Base-by-base conservation (phyloP, 1,140 invertebrate species). In the Cyrtorhinus lividipennis region DNA sequence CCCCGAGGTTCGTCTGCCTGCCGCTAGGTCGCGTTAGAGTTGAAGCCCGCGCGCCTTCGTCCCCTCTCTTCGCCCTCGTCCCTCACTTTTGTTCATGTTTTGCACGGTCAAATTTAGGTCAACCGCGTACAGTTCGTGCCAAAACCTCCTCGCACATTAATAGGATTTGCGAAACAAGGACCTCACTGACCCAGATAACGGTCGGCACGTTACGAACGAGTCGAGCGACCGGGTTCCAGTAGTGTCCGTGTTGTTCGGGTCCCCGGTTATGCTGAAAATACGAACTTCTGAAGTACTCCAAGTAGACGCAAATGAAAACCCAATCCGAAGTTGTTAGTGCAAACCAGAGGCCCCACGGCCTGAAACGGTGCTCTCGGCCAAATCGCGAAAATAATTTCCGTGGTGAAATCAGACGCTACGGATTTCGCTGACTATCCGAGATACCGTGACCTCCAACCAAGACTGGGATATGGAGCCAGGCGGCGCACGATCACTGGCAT, bases 91-190 rank as follows among this genome's bases (percentile, higher is more conserved):
- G 25, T 58, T 58, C 25, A 58, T 58, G 22, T 58, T 58, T 58
- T 58, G 56, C 56, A 58, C 56, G 56, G 24, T 20, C 56, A 20
- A 58, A 58, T 58, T 58, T 58, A 26, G 56, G 56, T 58, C 56
- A 58, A 12, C 23, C 24, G 56, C 48, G 56, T 58, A 58, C 56
- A 58, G 56, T 58, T 24, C 23, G 20, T 15, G 56, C 22, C 56
- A 58, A 58, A 58, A 58, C 22, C 23, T 24, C 24, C 48, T 8
- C 20, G 48, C 10, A 53, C 48, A 53, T 53, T 53, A 53, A 53
- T 53, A 53, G 48, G 48, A 53, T 53, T 53, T 53, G 48, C 8
- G 48, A 53, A 53, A 53, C 48, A 22, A 53, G 48, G 20, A 22
- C 48, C 48, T 53, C 48, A 53, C 48, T 53, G 48, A 53, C 48